These are phyloP conservation scores for Battus philenor DNA, from an alignment of 1,140 invertebrate genomes.

Conservation along the genomic window DNA sequence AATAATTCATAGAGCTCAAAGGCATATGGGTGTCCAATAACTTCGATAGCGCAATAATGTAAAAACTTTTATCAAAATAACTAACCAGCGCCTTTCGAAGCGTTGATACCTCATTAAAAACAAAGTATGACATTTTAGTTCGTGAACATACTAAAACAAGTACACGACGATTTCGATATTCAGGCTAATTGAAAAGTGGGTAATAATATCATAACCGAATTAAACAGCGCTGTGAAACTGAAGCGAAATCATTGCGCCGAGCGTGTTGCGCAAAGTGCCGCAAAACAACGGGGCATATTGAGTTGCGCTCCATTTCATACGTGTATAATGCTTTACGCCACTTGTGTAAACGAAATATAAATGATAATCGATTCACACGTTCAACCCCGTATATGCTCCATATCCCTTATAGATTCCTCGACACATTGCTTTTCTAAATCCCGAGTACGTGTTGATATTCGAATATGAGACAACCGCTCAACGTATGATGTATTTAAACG, in stretches of 20 bases:
- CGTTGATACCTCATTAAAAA: no score
- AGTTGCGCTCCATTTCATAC: conserved; percentile 55
- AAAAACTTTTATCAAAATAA: no score
- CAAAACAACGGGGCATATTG: conserved; percentile 45
- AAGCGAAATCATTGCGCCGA: conserved; percentile 50
- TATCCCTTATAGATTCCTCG: background rate
- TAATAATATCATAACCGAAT: conserved; percentile 52
- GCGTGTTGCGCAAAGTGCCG: conserved; percentile 50
- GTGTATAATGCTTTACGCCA: conserved; percentile 22
- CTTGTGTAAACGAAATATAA: conserved; percentile 7
- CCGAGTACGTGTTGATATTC: background rate
- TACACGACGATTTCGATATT: conserved; percentile 20
- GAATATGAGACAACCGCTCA: conserved; percentile 1
- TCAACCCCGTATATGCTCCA: background rate
- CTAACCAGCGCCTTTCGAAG: no score
- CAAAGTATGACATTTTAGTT: no score
- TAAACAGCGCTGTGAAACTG: conserved; percentile 52
- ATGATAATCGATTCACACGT: conserved; percentile 2
- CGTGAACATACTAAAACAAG: no score
- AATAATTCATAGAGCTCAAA: no score
- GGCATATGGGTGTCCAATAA: no score
- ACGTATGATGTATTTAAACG: conserved; percentile 7
- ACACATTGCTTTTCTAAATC: background rate
- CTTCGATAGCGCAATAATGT: no score
- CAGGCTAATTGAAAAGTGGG: conserved; percentile 26